Evolutionary conservation across 2,797 vertebrate genomes (phyloP).

Genomic region (Rhabdomys pumilio): DNA sequence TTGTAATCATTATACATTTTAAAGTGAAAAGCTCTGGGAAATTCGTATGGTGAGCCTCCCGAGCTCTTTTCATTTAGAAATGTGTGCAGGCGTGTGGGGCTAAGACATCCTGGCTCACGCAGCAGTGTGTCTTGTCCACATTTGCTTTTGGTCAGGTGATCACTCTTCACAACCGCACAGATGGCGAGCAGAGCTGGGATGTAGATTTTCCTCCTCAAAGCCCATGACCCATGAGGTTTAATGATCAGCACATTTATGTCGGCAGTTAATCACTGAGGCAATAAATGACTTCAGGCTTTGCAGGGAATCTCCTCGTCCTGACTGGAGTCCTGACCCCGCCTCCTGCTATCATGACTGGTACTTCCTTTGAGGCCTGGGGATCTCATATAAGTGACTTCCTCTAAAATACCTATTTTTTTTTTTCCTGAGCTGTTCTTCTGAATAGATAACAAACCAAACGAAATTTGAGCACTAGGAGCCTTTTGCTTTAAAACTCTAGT

Average conservation of each 20-base stretch:
- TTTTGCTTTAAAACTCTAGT: constrained; percentile 57
- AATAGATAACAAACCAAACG: constrained; percentile 65
- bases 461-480: constrained; percentile 53
- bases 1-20: constrained; percentile 38
- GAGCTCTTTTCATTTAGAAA: constrained; percentile 11
- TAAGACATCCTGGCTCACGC: neutral
- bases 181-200: constrained; percentile 60
- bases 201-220: neutral
- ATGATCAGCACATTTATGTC: constrained; percentile 37
- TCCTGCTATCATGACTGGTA: constrained; percentile 16
- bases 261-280: constrained; percentile 65
- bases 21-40: constrained; percentile 61
- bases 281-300: constrained; percentile 61
- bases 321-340: neutral
- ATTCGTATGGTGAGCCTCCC: neutral
- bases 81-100: neutral
- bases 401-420: constrained; percentile 35
- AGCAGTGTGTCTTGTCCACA: neutral
- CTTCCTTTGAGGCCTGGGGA: constrained; percentile 55
- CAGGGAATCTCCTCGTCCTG: constrained; percentile 10
- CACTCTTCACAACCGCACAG: neutral
- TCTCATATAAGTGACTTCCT: constrained; percentile 55
- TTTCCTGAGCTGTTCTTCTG: constrained; percentile 30
- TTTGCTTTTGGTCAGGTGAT: constrained; percentile 24
- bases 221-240: constrained; percentile 51